These are phyloP conservation scores for Botia kubotai DNA, from an alignment of 2,797 vertebrate species.

Conservation along the genomic window DNA sequence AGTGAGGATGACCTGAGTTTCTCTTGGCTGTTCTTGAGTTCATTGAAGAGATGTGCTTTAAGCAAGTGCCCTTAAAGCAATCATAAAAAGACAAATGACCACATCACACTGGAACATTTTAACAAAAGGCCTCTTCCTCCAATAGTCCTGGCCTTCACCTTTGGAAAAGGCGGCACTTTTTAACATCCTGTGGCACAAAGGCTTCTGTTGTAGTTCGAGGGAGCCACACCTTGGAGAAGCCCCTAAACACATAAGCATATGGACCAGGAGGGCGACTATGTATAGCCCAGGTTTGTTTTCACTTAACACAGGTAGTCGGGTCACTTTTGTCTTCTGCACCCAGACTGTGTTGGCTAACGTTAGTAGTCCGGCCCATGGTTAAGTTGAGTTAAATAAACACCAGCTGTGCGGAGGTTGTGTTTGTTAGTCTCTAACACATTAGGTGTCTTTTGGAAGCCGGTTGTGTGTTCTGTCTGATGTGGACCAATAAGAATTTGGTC, in stretches of 20 bases:
- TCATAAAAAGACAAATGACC: conserved; percentile 45
- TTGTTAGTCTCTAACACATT: conserved; percentile 16
- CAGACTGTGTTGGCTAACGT: conserved; percentile 36
- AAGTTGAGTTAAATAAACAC: conserved; percentile 27
- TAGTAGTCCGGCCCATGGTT: conserved; percentile 2
- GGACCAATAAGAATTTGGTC: background rate
- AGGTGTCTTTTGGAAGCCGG: conserved; percentile 3
- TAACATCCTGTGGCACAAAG: conserved; percentile 71
- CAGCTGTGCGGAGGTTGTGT: conserved; percentile 28
- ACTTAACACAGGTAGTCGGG: conserved; percentile 45
- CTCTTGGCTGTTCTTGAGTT: conserved; percentile 58
- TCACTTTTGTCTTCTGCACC: conserved; percentile 36
- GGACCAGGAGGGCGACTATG: conserved; percentile 39
- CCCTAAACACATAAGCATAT: conserved; percentile 54
- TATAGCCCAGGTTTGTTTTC: conserved; percentile 55
- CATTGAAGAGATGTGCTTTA: conserved; percentile 56
- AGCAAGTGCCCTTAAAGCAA: conserved; percentile 65
- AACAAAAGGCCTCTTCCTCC: conserved; percentile 72
- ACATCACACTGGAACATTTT: conserved; percentile 62
- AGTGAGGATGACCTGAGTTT: conserved; percentile 48
- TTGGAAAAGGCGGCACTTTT: conserved; percentile 71
- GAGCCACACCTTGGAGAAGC: conserved; percentile 44
- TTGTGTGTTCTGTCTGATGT: conserved; percentile 14
- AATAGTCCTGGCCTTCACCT: conserved; percentile 73
- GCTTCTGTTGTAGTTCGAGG: conserved; percentile 36